Evolutionary conservation across 2,113 vertebrate species (phyloP), one percentile per base, ranked within the genome.

Genomic region (Carassius carassius): DNA sequence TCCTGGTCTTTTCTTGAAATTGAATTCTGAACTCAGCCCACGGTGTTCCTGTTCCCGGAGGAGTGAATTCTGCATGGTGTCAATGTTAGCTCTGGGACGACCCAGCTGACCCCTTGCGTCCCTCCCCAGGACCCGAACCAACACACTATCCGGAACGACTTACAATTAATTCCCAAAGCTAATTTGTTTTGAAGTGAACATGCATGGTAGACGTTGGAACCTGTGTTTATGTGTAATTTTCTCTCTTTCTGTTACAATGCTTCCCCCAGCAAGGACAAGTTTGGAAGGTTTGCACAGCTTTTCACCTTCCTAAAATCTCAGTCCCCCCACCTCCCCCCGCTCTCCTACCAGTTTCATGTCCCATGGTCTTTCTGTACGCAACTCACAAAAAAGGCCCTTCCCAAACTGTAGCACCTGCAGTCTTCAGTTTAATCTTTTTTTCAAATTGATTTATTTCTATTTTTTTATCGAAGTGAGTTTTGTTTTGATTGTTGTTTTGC

Each of bases 281-380:
- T 97, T 99, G 98, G 98, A 99, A 99, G 98, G 98, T 99, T 99
- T 99, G 98, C 98, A 99, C 97, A 98, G 96, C 97, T 99, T 99
- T 97, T 99, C 97, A 98, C 97, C 97, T 99, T 99, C 97, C 87
- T 83, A 79, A 97, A 95, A 97, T 95, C 94, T 94, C 94, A 96
- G 96, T 94, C 5, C 94, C 9, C 93, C 81, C 78, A 81, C 84
- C 77, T 87, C 85, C 89, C 86, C 87, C 89, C 54, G 65, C 87
- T 89, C 82, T 86, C 74, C 94, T 94, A 95, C 94, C 95, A 90
- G 93, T 94, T 92, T 95, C 95, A 96, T 96, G 92, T 89, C 95
- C 92, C 96, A 96, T 98, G 93, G 96, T 78, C 94, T 92, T 90
- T 92, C 91, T 92, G 90, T 92, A 88, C 91, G 90, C 90, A 91